Base-by-base conservation (phyloP, 2,797 vertebrate genomes). In the Sphenodon punctatus region DNA sequence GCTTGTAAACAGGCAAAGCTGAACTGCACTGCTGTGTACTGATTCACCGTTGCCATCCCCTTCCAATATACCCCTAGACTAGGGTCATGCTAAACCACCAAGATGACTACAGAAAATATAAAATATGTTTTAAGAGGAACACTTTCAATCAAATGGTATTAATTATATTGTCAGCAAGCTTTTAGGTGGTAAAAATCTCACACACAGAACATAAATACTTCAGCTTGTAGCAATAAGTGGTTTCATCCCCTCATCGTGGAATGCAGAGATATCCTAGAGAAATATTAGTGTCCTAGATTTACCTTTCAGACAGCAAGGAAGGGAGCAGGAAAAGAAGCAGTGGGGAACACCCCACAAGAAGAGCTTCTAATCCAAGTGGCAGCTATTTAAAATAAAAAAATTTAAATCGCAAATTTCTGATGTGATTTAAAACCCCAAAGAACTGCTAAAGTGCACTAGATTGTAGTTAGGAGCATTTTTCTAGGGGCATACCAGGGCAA, bases 161-260 rank as follows among this genome's bases (percentile, higher is more conserved):
- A 78, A 83, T 46, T 83, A 16, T 5, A 70, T 1, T n/a, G 19
- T 9, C 36, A 56, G 56, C 55, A 77, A 70, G 65, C 39, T 48
- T 77, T 67, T 41, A 71, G 79, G 66, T 30, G 66, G 60, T 63
- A 84, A 88, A 92, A 85, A 48, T 39, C 34, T 36, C 59, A 70
- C 19, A 34, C 51, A n/a, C 1, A 27, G 38, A 5, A 4, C 23
- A 39, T 49, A 61, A 78, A 61, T 38, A 56, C 27, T 68, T 82
- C 79, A 84, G 65, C 36, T 82, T n/a, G 17, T 73, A 74, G 80
- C 90, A 86, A 74, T 20, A 63, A 60, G 34, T 25, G 34, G 11
- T 38, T 14, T 58, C 53, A 27, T 59, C 23, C 49, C 60, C 30
- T 17, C 27, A 23, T 2, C 17, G 38, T 27, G 64, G 78, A 61